Evolutionary conservation across 2,113 vertebrate species (phyloP), one percentile per base, ranked within the genome.

Genomic region (Mystacornis crossleyi): DNA sequence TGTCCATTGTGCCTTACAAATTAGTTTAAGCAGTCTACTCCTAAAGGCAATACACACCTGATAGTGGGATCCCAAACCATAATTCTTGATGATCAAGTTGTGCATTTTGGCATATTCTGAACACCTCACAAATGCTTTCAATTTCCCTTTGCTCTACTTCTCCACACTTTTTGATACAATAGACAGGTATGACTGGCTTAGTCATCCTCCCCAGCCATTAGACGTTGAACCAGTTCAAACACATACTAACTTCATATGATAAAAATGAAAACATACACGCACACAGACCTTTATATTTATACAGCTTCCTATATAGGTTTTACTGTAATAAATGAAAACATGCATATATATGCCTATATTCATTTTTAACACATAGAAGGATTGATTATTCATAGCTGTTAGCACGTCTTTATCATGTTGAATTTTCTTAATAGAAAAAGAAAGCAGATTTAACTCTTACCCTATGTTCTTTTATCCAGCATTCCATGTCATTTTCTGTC

Each of bases 401-500:
- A 48, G 70, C 15, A 57, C 14, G 7, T 48, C 50, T 79, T 43
- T 74, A n/a, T 42, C 6, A 31, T 5, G 4, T 55, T 72, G 42
- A 71, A 28, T 26, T 21, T 61, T 77, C n/a, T 60, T 24, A 10
- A 72, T 0, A 65, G 58, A 11, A 55, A 86, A 82, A 71, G 11
- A 92, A 86, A 25, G 23, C 15, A 90, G 91, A 75, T 43, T 77
- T 75, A 42, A 54, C 9, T 57, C 98, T 98, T 95, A 99, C 99
- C 98, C 99, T 98, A 91, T 99, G 99, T 71, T 99, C 99, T 97
- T 99, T 99, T 98, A 99, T 99, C 97, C 99, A 99, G 96, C 98
- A 97, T 93, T 99, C 99, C 99, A 99, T 99, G 96, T 99, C 99
- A 55, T 99, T 99, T 98, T 99, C 99, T 4, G 99, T 99, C 71